Conservation (phyloP, 2,113 vertebrate species). For the Mus spicilegus region DNA sequence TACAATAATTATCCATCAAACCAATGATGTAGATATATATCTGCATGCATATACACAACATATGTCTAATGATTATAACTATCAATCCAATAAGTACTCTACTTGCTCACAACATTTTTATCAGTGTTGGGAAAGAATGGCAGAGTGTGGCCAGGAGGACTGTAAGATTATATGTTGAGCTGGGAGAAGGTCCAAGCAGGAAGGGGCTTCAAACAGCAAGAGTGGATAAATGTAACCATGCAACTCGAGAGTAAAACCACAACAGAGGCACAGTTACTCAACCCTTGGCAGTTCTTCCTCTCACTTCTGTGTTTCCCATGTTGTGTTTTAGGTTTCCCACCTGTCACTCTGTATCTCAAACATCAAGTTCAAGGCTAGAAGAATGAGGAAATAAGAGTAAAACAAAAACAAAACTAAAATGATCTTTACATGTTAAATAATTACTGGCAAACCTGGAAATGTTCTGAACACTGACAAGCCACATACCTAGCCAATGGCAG, state of each 20-base stretch:
- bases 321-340: not conserved
- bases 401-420: not conserved
- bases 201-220: not conserved
- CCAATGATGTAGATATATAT: not conserved
- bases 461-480: not conserved
- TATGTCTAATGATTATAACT: too few species aligned
- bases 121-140: not conserved
- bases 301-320: not conserved
- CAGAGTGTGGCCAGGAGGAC: not conserved
- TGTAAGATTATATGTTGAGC: too few species aligned
- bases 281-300: not conserved
- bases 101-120: not conserved
- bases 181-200: rapidly evolving
- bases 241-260: not conserved
- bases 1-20: not conserved
- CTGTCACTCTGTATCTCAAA: not conserved
- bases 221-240: not conserved
- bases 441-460: not conserved
- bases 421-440: too few species aligned
- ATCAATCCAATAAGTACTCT: too few species aligned
- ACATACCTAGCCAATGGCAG: not conserved
- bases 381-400: not conserved
- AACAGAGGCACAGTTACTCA: not conserved
- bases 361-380: not conserved
- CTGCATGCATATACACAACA: not conserved